A percentile compares a stretch with the other conserved stretches of the same genome.
These are phyloP conservation scores for Caenorhabditis virilis DNA, from an alignment of 2,888 invertebrate genomes.

Conservation along the genomic window DNA sequence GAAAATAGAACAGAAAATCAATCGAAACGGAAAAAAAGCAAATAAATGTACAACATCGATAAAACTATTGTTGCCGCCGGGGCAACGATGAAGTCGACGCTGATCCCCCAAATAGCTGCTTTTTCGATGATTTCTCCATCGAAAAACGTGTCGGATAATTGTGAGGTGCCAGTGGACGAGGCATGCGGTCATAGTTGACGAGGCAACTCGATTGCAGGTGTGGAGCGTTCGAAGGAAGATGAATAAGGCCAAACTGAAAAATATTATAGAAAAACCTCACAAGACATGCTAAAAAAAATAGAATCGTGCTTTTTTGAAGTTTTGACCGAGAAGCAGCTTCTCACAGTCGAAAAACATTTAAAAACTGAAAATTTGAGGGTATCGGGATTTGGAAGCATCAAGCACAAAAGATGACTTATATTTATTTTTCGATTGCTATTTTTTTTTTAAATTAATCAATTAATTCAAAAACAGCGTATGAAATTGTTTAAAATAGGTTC, in stretches of 20 bases:
- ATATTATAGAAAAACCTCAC: constrained; percentile 12
- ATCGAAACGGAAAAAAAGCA: not conserved
- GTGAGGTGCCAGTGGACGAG: constrained; percentile 1
- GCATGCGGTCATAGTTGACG: constrained; percentile 2
- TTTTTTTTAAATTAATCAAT: no score
- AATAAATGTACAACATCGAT: constrained; percentile 1
- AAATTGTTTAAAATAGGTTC: no score
- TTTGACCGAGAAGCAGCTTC: no score
- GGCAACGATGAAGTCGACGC: not conserved
- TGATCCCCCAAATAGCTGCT: not conserved
- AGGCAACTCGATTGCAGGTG: constrained; percentile 2
- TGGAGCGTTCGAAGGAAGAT: constrained; percentile 12
- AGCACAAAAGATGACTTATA: no score
- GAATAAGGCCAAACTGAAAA: constrained; percentile 31
- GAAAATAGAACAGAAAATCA: not conserved
- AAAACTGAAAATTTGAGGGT: no score
- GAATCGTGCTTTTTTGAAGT: no score
- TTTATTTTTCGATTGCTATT: no score
- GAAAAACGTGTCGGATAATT: constrained; percentile 6
- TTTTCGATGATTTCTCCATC: not conserved
- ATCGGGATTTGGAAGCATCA: no score
- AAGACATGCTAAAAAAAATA: constrained; percentile 17
- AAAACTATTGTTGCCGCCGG: not conserved
- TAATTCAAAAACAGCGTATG: no score
- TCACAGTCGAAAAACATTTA: no score